Conservation (phyloP, 2,888 invertebrate genomes). For the Deroplatys truncata region DNA sequence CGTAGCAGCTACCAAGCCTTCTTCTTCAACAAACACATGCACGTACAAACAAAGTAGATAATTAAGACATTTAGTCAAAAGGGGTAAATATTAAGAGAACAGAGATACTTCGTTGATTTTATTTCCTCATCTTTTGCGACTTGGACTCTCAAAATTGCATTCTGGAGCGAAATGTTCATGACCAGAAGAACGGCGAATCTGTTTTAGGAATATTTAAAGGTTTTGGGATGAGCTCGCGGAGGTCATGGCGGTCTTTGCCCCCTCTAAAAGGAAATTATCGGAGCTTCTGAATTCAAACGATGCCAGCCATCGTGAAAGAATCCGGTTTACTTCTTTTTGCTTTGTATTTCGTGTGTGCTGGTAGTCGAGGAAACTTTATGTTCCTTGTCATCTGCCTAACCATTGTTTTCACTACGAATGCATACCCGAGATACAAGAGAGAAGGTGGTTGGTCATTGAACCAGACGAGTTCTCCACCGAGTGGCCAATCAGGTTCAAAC, state of each 20-base stretch:
- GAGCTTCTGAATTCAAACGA: neutral
- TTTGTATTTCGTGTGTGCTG: neutral
- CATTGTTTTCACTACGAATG: neutral
- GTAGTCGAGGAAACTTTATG: neutral
- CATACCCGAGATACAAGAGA: too few species aligned
- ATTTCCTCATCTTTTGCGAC: too few species aligned
- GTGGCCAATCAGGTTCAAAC: neutral
- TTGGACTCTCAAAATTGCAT: neutral
- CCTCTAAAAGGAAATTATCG: neutral
- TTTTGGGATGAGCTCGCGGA: neutral
- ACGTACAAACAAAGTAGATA: too few species aligned
- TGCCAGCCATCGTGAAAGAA: neutral
- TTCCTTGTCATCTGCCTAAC: neutral
- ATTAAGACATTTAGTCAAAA: too few species aligned
- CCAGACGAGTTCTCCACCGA: neutral
- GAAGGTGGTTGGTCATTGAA: neutral
- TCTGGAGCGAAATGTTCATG: neutral
- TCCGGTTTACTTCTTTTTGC: neutral
- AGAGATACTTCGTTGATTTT: too few species aligned
- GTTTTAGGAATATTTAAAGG: neutral
- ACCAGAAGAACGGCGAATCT: neutral
- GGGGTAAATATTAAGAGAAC: too few species aligned
- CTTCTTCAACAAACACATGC: too few species aligned
- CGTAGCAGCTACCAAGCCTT: too few species aligned
- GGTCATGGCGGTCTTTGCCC: neutral